Percentiles rank a stretch among this genome's conserved stretches.
phyloP scores from a whole-genome alignment of 1,140 invertebrate genomes.

The Platyscapa corneri region DNA sequence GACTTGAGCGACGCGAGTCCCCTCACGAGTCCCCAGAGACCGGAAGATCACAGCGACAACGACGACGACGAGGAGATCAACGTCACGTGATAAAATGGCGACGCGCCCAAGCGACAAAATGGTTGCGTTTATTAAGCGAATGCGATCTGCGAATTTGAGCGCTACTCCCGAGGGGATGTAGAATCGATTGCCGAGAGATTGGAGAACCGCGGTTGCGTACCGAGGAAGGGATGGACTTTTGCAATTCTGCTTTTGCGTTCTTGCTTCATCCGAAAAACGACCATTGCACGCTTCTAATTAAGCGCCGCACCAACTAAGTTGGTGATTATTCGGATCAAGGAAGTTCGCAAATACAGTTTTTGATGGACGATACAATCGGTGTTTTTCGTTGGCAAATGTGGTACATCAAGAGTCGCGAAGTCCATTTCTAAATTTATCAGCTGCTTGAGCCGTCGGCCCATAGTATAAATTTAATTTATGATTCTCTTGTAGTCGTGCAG shows the following conservation, averaged over 20 bases:
- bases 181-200: background rate
- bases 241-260: too few relatives aligned
- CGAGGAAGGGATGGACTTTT: too few relatives aligned
- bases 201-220: too few relatives aligned
- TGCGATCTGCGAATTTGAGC: background rate
- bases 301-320: too few relatives aligned
- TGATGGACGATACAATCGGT: too few relatives aligned
- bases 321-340: too few relatives aligned
- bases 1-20: conserved; percentile 74
- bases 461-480: too few relatives aligned
- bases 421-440: background rate
- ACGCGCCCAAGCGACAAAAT: conserved; percentile 79
- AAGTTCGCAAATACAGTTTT: too few relatives aligned
- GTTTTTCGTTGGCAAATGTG: background rate
- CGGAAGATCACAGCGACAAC: conserved; percentile 80
- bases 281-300: background rate
- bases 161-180: background rate
- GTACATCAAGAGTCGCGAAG: background rate
- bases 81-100: conserved; percentile 81
- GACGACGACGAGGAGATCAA: conserved; percentile 88
- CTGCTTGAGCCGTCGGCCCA: too few relatives aligned
- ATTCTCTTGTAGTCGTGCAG: too few relatives aligned
- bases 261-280: background rate
- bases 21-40: conserved; percentile 72
- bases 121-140: background rate